These are phyloP conservation scores for Apus apus DNA, from an alignment of 2,113 vertebrate species.

Conservation along the genomic window DNA sequence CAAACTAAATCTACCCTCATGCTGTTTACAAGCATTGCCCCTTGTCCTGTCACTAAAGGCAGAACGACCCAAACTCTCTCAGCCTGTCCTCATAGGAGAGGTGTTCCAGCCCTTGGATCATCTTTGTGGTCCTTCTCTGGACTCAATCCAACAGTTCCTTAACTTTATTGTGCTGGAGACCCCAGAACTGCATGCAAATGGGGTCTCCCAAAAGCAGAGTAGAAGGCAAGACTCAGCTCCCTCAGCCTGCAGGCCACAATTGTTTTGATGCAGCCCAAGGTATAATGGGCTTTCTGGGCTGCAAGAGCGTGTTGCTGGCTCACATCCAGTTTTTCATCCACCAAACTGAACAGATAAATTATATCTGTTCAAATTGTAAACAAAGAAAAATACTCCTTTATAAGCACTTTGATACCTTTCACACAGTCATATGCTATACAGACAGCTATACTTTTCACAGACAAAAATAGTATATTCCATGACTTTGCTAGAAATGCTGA, in stretches of 20 bases:
- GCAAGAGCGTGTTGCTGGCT: neutral
- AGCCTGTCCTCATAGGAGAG: neutral
- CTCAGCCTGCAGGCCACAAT: fast-evolving
- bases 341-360: neutral
- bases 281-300: fast-evolving
- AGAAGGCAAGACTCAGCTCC: neutral
- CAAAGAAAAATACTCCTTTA: neutral
- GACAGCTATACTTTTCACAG: neutral
- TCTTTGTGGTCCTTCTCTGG: neutral
- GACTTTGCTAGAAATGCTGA: neutral
- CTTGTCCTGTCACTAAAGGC: neutral
- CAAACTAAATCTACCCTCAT: neutral
- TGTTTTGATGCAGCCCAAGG: neutral
- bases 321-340: neutral
- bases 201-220: neutral
- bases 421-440: neutral
- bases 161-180: neutral
- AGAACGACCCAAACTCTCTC: neutral
- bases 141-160: fast-evolving
- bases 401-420: neutral
- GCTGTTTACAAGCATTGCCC: neutral
- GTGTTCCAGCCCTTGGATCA: neutral
- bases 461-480: neutral
- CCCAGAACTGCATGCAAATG: neutral
- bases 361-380: neutral